These are phyloP conservation scores for Meandrusa payeni DNA, from an alignment of 2,888 invertebrate genomes.

Conservation along the genomic window DNA sequence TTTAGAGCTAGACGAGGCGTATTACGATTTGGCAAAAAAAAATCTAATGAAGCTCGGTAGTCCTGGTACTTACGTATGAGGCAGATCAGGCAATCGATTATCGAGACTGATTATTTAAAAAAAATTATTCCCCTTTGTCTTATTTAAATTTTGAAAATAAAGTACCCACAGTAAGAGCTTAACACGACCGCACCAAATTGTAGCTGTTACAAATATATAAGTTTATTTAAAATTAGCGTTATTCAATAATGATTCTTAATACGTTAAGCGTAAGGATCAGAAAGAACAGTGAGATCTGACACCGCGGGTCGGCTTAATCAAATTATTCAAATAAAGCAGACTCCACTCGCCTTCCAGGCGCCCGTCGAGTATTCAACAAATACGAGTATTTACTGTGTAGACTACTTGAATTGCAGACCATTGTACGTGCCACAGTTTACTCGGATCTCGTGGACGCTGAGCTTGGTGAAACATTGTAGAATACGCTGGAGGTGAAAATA, in stretches of 20 bases:
- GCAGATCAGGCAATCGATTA: too few relatives aligned
- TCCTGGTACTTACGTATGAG: too few relatives aligned
- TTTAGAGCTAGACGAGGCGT: too few relatives aligned
- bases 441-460: conserved; percentile 22
- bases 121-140: too few relatives aligned
- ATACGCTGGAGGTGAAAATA: conserved; percentile 3
- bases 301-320: conserved; percentile 55
- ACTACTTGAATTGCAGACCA: conserved; percentile 44
- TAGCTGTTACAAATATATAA: conserved; percentile 14
- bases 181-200: conserved; percentile 6
- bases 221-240: conserved; percentile 2
- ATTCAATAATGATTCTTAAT: conserved; percentile 18
- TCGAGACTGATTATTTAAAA: too few relatives aligned
- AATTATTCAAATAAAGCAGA: conserved; percentile 73
- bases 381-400: conserved; percentile 40
- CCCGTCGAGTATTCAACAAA: conserved; percentile 55
- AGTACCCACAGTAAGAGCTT: too few relatives aligned
- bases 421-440: conserved; percentile 30
- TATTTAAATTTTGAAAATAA: too few relatives aligned
- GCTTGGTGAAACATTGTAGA: conserved; percentile 20
- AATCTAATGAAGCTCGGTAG: too few relatives aligned
- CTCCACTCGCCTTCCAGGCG: conserved; percentile 55
- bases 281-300: conserved; percentile 22
- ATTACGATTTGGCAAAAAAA: too few relatives aligned
- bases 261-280: conserved; percentile 32